A percentile compares a stretch with the other conserved stretches of the same genome.
Conservation (phyloP, 2,888 invertebrate genomes). For the Hirtodrosophila cameraria region DNA sequence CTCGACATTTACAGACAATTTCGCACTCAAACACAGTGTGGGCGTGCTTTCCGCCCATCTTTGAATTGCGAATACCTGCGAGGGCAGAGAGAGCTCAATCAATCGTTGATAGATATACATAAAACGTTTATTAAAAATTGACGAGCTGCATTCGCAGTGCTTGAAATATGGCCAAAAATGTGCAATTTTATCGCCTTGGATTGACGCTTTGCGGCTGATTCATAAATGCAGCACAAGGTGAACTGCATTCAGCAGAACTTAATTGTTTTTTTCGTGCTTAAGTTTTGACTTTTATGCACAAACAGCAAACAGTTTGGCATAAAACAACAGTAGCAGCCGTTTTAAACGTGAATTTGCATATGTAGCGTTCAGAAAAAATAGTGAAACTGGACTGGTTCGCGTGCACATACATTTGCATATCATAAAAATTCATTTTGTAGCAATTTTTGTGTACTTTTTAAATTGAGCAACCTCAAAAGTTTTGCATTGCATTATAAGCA, state of each 20-base stretch:
- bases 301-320: conserved; percentile 9
- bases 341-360: conserved; percentile 50
- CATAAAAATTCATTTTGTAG: conserved; percentile 77
- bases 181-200: neutral
- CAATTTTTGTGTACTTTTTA: conserved; percentile 72
- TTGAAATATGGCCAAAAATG: neutral
- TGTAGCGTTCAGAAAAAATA: conserved; percentile 1
- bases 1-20: conserved; percentile 2
- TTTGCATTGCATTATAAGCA: conserved; percentile 71
- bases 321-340: conserved; percentile 31
- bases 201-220: conserved; percentile 7
- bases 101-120: conserved; percentile 7
- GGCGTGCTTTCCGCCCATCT: neutral
- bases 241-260: conserved; percentile 42
- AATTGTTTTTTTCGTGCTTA: conserved; percentile 39
- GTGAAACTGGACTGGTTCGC: conserved; percentile 18
- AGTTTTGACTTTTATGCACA: conserved; percentile 32
- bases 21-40: neutral
- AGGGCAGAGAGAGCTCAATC: neutral
- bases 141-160: conserved; percentile 14
- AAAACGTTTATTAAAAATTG: conserved; percentile 33
- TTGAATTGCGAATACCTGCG: neutral
- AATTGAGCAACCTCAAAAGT: conserved; percentile 76
- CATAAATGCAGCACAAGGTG: neutral
- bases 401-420: conserved; percentile 70